Conservation (phyloP, 2,113 vertebrate species). For the Catharus bicknelli region DNA sequence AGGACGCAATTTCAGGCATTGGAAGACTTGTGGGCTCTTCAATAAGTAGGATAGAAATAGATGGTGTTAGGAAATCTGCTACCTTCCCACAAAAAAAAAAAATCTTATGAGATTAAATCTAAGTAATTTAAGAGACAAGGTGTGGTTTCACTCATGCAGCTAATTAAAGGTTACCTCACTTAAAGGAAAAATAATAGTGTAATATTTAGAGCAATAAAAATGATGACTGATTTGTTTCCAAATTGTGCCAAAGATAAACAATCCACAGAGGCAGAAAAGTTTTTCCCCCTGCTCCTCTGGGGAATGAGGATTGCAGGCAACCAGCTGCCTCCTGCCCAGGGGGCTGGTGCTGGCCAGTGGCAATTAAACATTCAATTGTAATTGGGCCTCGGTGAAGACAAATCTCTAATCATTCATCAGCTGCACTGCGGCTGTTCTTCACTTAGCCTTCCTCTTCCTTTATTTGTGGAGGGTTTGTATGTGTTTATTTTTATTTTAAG, state of each 20-base stretch:
- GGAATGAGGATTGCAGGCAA: background rate
- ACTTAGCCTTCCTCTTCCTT: background rate
- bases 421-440: background rate
- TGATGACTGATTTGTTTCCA: conserved; percentile 22
- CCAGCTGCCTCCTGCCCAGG: conserved; percentile 33
- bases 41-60: background rate
- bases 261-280: background rate
- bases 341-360: background rate
- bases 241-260: conserved; percentile 31
- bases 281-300: background rate
- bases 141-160: background rate
- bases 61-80: background rate
- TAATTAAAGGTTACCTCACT: conserved; percentile 38
- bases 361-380: conserved; percentile 35
- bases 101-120: background rate
- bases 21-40: background rate
- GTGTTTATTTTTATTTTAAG: background rate
- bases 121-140: background rate
- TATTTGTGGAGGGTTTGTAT: background rate
- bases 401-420: conserved; percentile 15
- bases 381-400: background rate
- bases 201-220: conserved; percentile 41
- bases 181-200: background rate
- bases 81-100: background rate
- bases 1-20: accelerated